Conservation (phyloP, 2,113 vertebrate genomes). For the Odocoileus virginianus region DNA sequence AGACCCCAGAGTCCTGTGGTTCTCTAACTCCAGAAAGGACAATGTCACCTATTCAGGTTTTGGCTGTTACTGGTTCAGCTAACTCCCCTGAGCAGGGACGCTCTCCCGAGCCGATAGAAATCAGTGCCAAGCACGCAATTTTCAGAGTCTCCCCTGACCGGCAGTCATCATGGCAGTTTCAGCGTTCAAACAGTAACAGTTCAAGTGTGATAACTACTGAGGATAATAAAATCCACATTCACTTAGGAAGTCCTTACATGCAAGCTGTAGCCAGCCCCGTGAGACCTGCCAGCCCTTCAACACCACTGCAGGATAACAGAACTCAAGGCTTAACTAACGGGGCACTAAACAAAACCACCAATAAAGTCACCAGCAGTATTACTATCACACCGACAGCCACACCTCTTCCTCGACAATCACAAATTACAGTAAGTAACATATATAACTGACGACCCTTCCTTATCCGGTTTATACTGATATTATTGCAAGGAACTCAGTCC, state of each 20-base stretch:
- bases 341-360: constrained; percentile 86
- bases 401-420: constrained; percentile 93
- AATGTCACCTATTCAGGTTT: constrained; percentile 91
- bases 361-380: constrained; percentile 98
- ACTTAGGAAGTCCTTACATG: constrained; percentile 93
- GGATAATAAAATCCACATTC: constrained; percentile 99
- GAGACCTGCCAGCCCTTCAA: constrained; percentile 83
- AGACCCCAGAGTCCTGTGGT: constrained; percentile 90
- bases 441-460: constrained; percentile 86
- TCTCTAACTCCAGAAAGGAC: constrained; percentile 92
- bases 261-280: constrained; percentile 86
- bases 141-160: constrained; percentile 94
- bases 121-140: constrained; percentile 86
- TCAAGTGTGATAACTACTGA: constrained; percentile 97
- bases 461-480: constrained; percentile 74
- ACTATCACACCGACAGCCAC: constrained; percentile 95
- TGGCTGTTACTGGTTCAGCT: constrained; percentile 86
- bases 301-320: constrained; percentile 86
- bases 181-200: constrained; percentile 93
- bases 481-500: constrained; percentile 78
- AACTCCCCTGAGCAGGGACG: constrained; percentile 85
- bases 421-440: constrained; percentile 99
- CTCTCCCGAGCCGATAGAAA: constrained; percentile 87
- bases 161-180: constrained; percentile 92
- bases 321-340: constrained; percentile 88